Evolutionary conservation across 2,113 vertebrate genomes (phyloP).

Genomic region (Phocoena sinus): DNA sequence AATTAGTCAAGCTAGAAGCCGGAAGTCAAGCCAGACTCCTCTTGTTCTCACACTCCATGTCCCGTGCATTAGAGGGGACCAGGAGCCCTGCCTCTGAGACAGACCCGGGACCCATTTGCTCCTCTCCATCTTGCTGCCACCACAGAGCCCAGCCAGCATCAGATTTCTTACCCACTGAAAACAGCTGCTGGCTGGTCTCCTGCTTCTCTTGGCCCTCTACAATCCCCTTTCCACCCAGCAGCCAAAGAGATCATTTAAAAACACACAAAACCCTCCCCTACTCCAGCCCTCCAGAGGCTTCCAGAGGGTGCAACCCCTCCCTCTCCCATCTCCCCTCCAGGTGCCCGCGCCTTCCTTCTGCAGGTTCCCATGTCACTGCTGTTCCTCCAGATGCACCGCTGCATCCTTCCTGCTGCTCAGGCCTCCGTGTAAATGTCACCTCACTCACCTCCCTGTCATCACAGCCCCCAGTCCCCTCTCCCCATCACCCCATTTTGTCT

Average conservation of each 20-base stretch:
- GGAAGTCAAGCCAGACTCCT: not conserved
- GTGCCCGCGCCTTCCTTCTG: not conserved
- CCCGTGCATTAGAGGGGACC: rapidly evolving
- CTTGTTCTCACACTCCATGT: not conserved
- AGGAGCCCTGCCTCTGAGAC: not conserved
- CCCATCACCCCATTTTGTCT: not conserved
- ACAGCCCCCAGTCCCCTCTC: not conserved
- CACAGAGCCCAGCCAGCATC: not conserved
- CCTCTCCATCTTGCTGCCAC: not conserved
- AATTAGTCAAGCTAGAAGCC: not conserved
- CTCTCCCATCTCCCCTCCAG: rapidly evolving
- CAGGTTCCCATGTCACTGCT: too few relatives aligned
- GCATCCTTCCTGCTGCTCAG: not conserved
- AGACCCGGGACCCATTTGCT: not conserved
- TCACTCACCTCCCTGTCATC: not conserved
- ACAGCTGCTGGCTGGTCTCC: not conserved
- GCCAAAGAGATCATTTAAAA: not conserved
- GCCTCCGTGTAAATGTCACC: not conserved
- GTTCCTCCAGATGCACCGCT: not conserved
- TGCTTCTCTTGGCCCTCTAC: not conserved
- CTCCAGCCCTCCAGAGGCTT: not conserved
- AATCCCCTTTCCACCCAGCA: not conserved
- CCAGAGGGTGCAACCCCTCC: rapidly evolving
- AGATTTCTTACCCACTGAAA: not conserved
- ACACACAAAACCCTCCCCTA: not conserved